A percentile compares a stretch with the other conserved stretches of the same genome.
Conservation (phyloP, 2,797 vertebrate genomes). For the Acanthiza pusilla region DNA sequence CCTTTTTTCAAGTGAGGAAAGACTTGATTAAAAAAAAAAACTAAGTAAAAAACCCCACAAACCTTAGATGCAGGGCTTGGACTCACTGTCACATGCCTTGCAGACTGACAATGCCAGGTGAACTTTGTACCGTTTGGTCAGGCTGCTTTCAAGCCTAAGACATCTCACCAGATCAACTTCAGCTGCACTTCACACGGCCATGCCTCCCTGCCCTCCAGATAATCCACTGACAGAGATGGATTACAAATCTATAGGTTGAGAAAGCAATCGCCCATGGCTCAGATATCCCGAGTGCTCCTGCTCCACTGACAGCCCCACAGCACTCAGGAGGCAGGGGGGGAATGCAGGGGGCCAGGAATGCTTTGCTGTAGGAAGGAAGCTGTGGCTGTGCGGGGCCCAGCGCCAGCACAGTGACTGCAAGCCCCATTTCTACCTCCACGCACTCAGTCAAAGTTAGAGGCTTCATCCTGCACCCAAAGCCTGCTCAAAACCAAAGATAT, state of each 20-base stretch:
- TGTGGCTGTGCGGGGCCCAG: rapidly evolving
- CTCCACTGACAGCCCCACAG: rapidly evolving
- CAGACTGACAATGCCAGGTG: background rate
- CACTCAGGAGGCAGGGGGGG: rapidly evolving
- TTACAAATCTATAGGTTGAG: background rate
- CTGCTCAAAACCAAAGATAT: background rate
- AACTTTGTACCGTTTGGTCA: background rate
- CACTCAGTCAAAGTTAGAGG: background rate
- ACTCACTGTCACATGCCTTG: background rate
- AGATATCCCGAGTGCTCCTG: background rate
- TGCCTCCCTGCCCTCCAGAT: background rate
- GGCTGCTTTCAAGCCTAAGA: background rate
- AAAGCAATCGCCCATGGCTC: background rate
- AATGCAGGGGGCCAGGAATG: rapidly evolving
- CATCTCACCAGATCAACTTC: background rate
- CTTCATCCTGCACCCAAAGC: background rate
- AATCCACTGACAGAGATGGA: constrained; percentile 1
- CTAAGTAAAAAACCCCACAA: rapidly evolving
- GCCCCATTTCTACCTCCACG: background rate
- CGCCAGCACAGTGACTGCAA: rapidly evolving
- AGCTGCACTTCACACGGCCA: background rate
- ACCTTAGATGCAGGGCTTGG: background rate
- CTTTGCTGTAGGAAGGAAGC: background rate
- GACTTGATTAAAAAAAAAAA: background rate
- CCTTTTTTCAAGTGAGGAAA: background rate